Conservation (phyloP, 2,888 invertebrate genomes). For the Thumatha senex region DNA sequence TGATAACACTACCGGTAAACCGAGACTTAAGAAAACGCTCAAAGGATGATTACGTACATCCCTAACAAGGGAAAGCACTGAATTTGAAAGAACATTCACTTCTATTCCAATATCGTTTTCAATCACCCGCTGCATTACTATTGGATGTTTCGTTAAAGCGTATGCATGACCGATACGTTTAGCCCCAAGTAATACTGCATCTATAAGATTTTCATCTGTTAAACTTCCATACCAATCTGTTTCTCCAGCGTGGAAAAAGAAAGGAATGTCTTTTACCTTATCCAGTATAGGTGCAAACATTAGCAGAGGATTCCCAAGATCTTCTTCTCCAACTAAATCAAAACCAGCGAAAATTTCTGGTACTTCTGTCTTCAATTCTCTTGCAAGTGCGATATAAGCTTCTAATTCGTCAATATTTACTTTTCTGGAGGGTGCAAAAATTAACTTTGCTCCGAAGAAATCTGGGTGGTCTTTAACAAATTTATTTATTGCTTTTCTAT, state of each 20-base stretch:
- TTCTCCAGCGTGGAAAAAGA: constrained; percentile 92
- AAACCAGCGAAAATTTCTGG: constrained; percentile 91
- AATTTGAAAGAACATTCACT: constrained; percentile 91
- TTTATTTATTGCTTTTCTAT: constrained; percentile 79
- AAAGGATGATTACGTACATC: constrained; percentile 92
- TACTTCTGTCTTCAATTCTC: constrained; percentile 68
- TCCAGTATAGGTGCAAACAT: constrained; percentile 82
- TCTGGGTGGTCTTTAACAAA: constrained; percentile 85
- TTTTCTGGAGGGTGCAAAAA: constrained; percentile 86
- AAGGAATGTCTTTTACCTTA: constrained; percentile 79
- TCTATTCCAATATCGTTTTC: constrained; percentile 87
- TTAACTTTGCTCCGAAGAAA: constrained; percentile 87
- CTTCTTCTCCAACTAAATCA: constrained; percentile 93
- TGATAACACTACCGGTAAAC: constrained; percentile 88
- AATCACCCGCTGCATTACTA: constrained; percentile 83
- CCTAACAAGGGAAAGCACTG: constrained; percentile 86
- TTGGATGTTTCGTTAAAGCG: constrained; percentile 88
- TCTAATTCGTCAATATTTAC: constrained; percentile 64
- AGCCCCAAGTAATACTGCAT: constrained; percentile 88
- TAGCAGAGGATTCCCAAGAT: constrained; percentile 85
- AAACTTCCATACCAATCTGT: constrained; percentile 88
- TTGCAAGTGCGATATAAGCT: constrained; percentile 71
- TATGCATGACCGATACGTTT: constrained; percentile 91
- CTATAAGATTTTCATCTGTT: constrained; percentile 89
- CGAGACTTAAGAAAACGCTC: constrained; percentile 84